Evolutionary conservation across 2,113 vertebrate genomes (phyloP).

Genomic region (Gorilla gorilla): DNA sequence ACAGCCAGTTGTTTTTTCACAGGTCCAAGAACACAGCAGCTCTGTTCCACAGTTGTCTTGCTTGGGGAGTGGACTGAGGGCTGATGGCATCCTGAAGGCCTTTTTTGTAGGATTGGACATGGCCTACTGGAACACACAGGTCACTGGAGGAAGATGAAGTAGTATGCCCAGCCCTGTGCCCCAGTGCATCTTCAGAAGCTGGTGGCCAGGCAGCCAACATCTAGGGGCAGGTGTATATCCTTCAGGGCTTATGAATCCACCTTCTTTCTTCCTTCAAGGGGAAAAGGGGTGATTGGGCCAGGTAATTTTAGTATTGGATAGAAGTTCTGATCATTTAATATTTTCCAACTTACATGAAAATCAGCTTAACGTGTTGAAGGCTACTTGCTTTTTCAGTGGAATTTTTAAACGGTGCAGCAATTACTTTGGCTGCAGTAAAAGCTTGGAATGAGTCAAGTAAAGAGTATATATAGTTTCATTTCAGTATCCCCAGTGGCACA

Average conservation of each 20-base stretch:
- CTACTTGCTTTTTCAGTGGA: slow-evolving; percentile 57
- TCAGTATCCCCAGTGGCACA: not conserved
- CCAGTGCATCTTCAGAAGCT: not conserved
- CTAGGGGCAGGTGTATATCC: not conserved
- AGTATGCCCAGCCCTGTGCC: not conserved
- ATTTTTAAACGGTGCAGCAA: not conserved
- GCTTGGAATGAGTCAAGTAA: slow-evolving; percentile 33
- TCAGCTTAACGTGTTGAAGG: slow-evolving; percentile 51
- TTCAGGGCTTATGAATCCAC: not conserved
- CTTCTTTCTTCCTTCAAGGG: not conserved
- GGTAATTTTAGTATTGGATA: slow-evolving; percentile 52
- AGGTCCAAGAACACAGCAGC: not conserved
- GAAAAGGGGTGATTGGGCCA: not conserved
- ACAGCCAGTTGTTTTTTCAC: not conserved
- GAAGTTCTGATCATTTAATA: slow-evolving; percentile 57
- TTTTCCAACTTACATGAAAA: slow-evolving; percentile 68
- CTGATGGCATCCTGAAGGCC: not conserved
- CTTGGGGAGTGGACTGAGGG: not conserved
- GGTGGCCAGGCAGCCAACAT: not conserved
- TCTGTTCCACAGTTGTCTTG: not conserved
- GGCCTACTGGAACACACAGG: not conserved
- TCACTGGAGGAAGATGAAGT: not conserved
- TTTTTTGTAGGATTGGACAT: not conserved
- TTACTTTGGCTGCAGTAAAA: slow-evolving; percentile 60
- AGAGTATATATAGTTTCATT: slow-evolving; percentile 50